These are phyloP conservation scores for Drosophila subquinaria DNA, from an alignment of 2,888 invertebrate species.

Conservation along the genomic window DNA sequence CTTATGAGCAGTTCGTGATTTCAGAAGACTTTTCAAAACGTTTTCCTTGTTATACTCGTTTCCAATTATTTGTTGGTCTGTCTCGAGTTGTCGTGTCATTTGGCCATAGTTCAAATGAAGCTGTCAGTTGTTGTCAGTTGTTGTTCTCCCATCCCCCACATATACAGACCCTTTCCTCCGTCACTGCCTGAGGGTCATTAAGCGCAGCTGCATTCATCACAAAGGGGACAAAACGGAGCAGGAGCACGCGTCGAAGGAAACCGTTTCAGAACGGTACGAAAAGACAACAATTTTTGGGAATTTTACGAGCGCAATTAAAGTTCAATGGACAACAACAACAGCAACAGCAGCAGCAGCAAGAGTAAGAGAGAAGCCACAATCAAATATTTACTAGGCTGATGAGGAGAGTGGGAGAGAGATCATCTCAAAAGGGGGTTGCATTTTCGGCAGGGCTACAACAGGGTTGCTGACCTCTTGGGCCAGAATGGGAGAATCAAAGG, in stretches of 20 bases:
- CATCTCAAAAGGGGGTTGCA: slow-evolving; percentile 18
- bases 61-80: not conserved
- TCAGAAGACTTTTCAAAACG: not conserved
- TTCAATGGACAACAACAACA: slow-evolving; percentile 53
- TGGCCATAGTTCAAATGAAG: slow-evolving; percentile 52
- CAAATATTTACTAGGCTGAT: slow-evolving; percentile 52
- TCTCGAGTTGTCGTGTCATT: slow-evolving; percentile 34
- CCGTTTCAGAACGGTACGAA: slow-evolving; percentile 24
- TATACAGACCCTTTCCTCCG: not conserved
- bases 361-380: slow-evolving; percentile 26
- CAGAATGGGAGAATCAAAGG: not conserved
- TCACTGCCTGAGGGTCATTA: slow-evolving; percentile 32
- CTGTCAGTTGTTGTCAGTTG: slow-evolving; percentile 44
- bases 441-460: slow-evolving; percentile 13
- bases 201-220: slow-evolving; percentile 53
- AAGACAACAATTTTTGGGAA: slow-evolving; percentile 26
- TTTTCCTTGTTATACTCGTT: not conserved
- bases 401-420: not conserved
- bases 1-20: not conserved
- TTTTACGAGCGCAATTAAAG: slow-evolving; percentile 69
- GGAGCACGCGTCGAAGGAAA: slow-evolving; percentile 25
- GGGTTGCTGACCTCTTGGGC: slow-evolving; percentile 40
- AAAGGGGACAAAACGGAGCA: slow-evolving; percentile 9
- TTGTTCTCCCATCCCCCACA: not conserved
- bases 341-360: not conserved